Percentiles rank a stretch among this genome's conserved stretches.
These are phyloP conservation scores for Amblyopsis hoosieri DNA, from an alignment of 2,797 vertebrate genomes.

Conservation along the genomic window DNA sequence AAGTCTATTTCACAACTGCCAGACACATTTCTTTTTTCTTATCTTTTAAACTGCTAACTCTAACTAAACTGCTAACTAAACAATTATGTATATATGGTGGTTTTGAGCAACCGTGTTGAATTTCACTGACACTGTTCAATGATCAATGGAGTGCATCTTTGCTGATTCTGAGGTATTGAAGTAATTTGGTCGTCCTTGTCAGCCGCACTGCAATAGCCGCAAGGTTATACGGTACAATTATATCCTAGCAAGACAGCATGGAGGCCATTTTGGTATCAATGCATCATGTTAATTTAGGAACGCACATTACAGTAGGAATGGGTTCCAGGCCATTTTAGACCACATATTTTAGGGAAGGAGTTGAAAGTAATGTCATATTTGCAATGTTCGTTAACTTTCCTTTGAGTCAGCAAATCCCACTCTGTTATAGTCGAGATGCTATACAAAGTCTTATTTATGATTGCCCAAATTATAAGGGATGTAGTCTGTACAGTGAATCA, in stretches of 20 bases:
- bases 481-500: not conserved
- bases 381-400: not conserved
- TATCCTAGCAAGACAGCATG: not conserved
- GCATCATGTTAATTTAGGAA: slow-evolving; percentile 11
- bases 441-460: not conserved
- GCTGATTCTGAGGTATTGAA: slow-evolving; percentile 15
- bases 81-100: not conserved
- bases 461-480: not conserved
- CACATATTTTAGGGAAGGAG: not conserved
- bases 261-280: slow-evolving; percentile 10
- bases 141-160: slow-evolving; percentile 5
- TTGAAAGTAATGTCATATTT: slow-evolving; percentile 5
- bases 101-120: slow-evolving; percentile 2
- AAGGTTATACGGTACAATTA: slow-evolving; percentile 3
- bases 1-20: no score
- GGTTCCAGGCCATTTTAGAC: not conserved
- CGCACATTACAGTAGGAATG: slow-evolving; percentile 1
- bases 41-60: no score
- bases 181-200: slow-evolving; percentile 20
- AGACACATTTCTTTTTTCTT: no score
- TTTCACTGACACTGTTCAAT: not conserved
- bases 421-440: not conserved
- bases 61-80: no score
- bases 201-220: slow-evolving; percentile 8
- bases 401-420: not conserved